Evolutionary conservation across 2,113 vertebrate species (phyloP).

Genomic region (Recurvirostra avosetta): DNA sequence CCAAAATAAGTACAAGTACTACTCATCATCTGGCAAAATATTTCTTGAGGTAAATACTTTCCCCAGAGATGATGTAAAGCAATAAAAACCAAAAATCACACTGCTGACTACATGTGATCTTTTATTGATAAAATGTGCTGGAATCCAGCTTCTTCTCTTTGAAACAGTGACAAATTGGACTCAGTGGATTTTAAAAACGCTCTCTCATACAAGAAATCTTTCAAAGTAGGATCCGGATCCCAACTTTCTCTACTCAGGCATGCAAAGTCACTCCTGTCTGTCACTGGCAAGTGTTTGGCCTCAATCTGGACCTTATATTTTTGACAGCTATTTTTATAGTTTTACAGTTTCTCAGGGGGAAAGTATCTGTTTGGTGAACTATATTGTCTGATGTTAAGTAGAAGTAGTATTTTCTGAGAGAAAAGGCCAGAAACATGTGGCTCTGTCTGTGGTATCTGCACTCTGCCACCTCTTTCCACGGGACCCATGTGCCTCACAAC

Average conservation of each 20-base stretch:
- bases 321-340: not conserved
- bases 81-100: not conserved
- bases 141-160: slow-evolving; percentile 33
- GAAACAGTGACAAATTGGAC: not conserved
- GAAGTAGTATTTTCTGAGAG: not conserved
- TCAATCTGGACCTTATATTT: not conserved
- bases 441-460: not conserved
- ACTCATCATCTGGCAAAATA: slow-evolving; percentile 61
- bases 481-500: not conserved
- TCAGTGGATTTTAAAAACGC: slow-evolving; percentile 18
- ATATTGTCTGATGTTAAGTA: not conserved
- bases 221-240: not conserved
- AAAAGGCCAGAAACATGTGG: not conserved
- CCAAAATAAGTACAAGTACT: slow-evolving; percentile 55
- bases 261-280: not conserved
- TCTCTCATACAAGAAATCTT: not conserved
- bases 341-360: not conserved
- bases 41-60: slow-evolving; percentile 51
- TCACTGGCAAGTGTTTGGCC: not conserved
- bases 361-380: not conserved
- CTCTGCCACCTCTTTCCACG: not conserved
- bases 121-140: slow-evolving; percentile 53
- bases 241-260: not conserved
- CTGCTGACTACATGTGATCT: slow-evolving; percentile 50
- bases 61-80: slow-evolving; percentile 40